Conservation (phyloP, 92 coral and sea anemone genomes). For the Porites rus region DNA sequence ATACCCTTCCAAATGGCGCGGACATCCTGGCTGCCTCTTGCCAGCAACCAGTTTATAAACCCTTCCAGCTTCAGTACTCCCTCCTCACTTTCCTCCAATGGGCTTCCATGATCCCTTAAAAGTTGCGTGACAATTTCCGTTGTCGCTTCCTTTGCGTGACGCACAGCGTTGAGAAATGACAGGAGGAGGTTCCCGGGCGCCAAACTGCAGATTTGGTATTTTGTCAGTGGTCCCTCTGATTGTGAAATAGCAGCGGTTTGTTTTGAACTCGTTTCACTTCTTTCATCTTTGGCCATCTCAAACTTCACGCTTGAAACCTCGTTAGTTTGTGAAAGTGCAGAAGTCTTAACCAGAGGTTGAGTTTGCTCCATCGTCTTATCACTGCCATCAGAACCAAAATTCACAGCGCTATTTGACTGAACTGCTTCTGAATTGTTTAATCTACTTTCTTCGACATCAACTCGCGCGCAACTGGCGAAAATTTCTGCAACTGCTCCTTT, state of each 20-base stretch:
- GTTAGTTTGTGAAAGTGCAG: background rate
- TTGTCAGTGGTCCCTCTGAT: slow-evolving; percentile 51
- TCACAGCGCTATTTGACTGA: background rate
- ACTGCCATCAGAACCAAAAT: background rate
- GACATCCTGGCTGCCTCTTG: slow-evolving; percentile 65
- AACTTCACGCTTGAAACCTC: background rate
- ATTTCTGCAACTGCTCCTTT: slow-evolving; percentile 70
- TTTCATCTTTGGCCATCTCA: background rate
- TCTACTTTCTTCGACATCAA: background rate
- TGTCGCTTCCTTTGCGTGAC: slow-evolving; percentile 73
- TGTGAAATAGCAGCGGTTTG: background rate
- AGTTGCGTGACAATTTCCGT: slow-evolving; percentile 81
- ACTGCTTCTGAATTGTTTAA: background rate
- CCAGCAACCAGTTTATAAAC: slow-evolving; percentile 79
- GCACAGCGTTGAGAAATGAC: slow-evolving; percentile 76
- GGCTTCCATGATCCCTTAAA: slow-evolving; percentile 63
- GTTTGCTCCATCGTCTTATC: background rate
- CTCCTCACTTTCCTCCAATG: slow-evolving; percentile 32
- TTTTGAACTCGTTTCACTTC: background rate
- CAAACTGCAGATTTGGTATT: slow-evolving; percentile 71
- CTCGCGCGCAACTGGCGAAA: slow-evolving; percentile 77
- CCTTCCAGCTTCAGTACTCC: slow-evolving; percentile 60
- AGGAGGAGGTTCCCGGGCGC: slow-evolving; percentile 76
- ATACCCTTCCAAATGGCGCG: slow-evolving; percentile 89
- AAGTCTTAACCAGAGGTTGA: background rate